A percentile compares a stretch with the other conserved stretches of the same genome.
Conservation (phyloP, 2,888 invertebrate species). For the Ectemnius lituratus region DNA sequence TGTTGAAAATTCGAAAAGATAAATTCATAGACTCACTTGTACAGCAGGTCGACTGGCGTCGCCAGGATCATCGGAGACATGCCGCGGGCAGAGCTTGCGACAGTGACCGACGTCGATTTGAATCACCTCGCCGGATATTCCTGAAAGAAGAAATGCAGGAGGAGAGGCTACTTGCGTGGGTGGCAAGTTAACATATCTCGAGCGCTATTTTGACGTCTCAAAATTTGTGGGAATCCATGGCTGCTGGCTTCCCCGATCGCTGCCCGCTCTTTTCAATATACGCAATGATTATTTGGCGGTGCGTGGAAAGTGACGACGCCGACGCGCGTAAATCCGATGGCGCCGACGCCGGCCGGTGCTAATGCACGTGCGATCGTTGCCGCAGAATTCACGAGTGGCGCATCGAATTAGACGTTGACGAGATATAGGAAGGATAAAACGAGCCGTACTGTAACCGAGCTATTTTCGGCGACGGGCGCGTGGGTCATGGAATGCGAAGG, state of each 20-base stretch:
- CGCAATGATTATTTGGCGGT: background rate
- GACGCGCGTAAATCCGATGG: conserved; percentile 46
- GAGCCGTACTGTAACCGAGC: conserved; percentile 46
- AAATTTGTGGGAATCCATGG: background rate
- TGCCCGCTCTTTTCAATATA: too few relatives aligned
- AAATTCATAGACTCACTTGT: conserved; percentile 62
- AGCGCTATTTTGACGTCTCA: background rate
- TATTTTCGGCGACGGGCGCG: conserved; percentile 52
- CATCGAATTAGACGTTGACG: conserved; percentile 44
- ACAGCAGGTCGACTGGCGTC: conserved; percentile 73
- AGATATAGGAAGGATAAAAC: conserved; percentile 35
- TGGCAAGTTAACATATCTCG: too few relatives aligned
- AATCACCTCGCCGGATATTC: conserved; percentile 74
- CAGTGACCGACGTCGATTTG: conserved; percentile 75
- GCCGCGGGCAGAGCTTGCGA: conserved; percentile 71
- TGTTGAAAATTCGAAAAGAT: background rate
- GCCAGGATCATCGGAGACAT: conserved; percentile 73
- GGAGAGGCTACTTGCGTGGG: background rate
- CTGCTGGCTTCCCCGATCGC: background rate
- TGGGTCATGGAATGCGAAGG: conserved; percentile 50
- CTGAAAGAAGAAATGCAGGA: conserved; percentile 57
- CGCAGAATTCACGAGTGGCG: conserved; percentile 40
- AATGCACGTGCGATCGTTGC: conserved; percentile 32
- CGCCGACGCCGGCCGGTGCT: conserved; percentile 28
- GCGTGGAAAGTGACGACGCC: conserved; percentile 19